Conservation (phyloP, 2,113 vertebrate species). For the Gasterosteus nipponicus region DNA sequence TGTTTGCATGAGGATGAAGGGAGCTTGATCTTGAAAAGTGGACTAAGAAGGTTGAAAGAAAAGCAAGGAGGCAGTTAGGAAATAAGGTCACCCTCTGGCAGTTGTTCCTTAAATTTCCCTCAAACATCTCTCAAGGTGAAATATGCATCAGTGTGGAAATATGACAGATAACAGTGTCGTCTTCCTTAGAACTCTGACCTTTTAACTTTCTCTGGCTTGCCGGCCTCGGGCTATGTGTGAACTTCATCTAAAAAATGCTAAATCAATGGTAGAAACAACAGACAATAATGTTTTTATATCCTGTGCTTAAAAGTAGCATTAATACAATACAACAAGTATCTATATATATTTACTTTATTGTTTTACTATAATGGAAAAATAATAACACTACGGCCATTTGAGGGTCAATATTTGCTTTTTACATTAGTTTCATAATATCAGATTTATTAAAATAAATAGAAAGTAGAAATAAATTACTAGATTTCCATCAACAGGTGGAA, state of each 20-base stretch:
- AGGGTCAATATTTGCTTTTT: not conserved
- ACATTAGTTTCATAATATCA: not conserved
- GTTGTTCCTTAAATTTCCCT: conserved; percentile 44
- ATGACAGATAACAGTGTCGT: conserved; percentile 57
- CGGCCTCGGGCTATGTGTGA: conserved; percentile 39
- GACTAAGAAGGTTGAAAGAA: conserved; percentile 14
- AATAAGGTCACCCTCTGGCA: conserved; percentile 31
- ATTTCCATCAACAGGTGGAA: not conserved
- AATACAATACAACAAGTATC: not conserved
- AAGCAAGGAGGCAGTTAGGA: conserved; percentile 25
- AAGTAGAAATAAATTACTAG: not conserved
- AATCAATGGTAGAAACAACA: conserved; percentile 12
- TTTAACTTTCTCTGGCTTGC: conserved; percentile 30
- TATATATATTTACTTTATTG: no score
- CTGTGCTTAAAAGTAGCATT: not conserved
- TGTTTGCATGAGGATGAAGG: not conserved
- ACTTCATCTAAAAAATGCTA: conserved; percentile 52
- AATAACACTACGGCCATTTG: no score
- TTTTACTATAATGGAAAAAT: not conserved
- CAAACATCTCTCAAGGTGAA: conserved; percentile 46
- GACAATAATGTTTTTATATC: not conserved
- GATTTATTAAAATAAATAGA: not conserved
- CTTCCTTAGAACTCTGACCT: conserved; percentile 59
- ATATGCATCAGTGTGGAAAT: conserved; percentile 46
- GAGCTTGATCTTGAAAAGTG: not conserved